These are phyloP conservation scores for Hyla sarda DNA, from an alignment of 2,113 vertebrate genomes.

Conservation along the genomic window DNA sequence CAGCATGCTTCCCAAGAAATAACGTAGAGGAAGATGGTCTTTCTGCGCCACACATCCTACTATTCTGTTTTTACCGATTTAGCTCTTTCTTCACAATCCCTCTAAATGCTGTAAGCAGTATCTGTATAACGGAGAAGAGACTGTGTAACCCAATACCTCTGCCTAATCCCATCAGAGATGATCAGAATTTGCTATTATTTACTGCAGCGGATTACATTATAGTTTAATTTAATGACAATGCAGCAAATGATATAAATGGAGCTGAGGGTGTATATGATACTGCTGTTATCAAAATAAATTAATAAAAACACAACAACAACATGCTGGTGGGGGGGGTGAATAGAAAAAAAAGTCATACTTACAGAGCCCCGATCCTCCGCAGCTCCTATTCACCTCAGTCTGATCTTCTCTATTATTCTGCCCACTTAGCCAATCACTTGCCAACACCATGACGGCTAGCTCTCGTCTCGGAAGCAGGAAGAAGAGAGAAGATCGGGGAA, in stretches of 20 bases:
- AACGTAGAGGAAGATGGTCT: neutral
- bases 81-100: neutral
- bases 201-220: neutral
- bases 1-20: neutral
- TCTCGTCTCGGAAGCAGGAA: too few relatives aligned
- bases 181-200: constrained; percentile 3
- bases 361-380: too few relatives aligned
- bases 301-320: too few relatives aligned
- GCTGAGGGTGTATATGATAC: neutral
- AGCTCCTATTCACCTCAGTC: too few relatives aligned
- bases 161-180: constrained; percentile 12
- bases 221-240: constrained; percentile 13
- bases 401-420: too few relatives aligned
- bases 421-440: too few relatives aligned
- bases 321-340: too few relatives aligned
- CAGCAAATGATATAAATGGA: neutral
- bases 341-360: too few relatives aligned
- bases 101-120: neutral
- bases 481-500: too few relatives aligned
- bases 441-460: too few relatives aligned
- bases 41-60: neutral
- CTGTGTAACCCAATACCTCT: neutral
- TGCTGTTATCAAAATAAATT: too few relatives aligned
- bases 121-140: neutral
- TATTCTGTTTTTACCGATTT: neutral